phyloP scores from a whole-genome alignment of 2,797 vertebrate species.

The Gymnoscopelus microlampas region DNA sequence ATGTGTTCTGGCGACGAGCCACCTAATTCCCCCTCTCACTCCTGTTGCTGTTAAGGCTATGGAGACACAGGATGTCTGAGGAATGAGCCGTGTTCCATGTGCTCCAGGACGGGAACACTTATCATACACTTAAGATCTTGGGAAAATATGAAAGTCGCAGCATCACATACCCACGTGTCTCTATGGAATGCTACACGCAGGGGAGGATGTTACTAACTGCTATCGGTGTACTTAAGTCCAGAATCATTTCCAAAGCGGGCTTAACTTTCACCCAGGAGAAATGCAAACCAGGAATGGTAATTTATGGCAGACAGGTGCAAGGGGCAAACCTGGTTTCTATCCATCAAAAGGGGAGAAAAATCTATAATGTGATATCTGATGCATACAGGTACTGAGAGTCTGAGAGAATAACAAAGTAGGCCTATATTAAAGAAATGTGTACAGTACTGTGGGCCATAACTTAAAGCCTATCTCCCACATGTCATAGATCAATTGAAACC shows the following conservation, averaged over 20 bases:
- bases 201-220: slow-evolving; percentile 52
- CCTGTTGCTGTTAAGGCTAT: too few species aligned
- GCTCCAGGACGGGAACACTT: slow-evolving; percentile 19
- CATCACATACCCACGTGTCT: slow-evolving; percentile 41
- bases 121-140: slow-evolving; percentile 46
- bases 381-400: slow-evolving; percentile 48
- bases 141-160: slow-evolving; percentile 45
- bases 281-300: slow-evolving; percentile 69
- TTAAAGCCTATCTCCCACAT: slow-evolving; percentile 54
- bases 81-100: slow-evolving; percentile 33
- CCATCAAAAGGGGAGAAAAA: slow-evolving; percentile 59
- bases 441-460: slow-evolving; percentile 42
- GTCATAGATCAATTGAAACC: slow-evolving; percentile 60
- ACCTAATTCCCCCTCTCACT: too few species aligned
- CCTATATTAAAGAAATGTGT: slow-evolving; percentile 58
- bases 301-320: slow-evolving; percentile 71
- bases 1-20: slow-evolving; percentile 10
- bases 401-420: slow-evolving; percentile 47
- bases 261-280: slow-evolving; percentile 67
- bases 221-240: slow-evolving; percentile 34
- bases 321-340: slow-evolving; percentile 77
- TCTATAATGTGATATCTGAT: slow-evolving; percentile 17
- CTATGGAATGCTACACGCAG: slow-evolving; percentile 53
- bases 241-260: slow-evolving; percentile 55
- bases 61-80: slow-evolving; percentile 42